Percentiles rank a stretch among this genome's conserved stretches.
Conservation (phyloP, 2,888 invertebrate genomes). For the Perizoma flavofasciatum region DNA sequence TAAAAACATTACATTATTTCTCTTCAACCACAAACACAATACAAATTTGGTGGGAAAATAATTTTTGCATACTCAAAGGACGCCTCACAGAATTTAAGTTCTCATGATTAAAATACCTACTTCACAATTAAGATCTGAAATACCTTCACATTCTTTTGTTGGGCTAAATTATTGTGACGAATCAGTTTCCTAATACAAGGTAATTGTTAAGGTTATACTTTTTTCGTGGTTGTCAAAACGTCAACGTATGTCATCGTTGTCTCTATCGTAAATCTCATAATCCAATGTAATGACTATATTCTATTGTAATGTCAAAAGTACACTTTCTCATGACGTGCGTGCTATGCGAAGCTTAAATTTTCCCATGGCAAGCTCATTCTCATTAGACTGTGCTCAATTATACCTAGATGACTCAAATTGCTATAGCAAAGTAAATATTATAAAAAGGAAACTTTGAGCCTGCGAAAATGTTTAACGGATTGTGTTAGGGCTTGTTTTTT, state of each 20-base stretch:
- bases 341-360: constrained; percentile 11
- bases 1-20: constrained; percentile 13
- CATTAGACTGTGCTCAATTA: constrained; percentile 5
- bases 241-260: constrained; percentile 5
- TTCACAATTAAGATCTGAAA: no score
- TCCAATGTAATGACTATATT: neutral
- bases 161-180: no score
- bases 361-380: constrained; percentile 14
- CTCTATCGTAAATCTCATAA: constrained; percentile 7
- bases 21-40: neutral
- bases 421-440: neutral
- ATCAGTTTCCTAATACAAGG: no score
- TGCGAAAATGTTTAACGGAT: no score
- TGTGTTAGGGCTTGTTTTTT: no score
- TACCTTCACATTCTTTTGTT: no score
- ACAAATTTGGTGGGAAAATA: constrained; percentile 1
- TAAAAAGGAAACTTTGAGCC: no score
- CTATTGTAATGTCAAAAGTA: constrained; percentile 18
- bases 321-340: constrained; percentile 17
- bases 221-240: constrained; percentile 19
- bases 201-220: constrained; percentile 3
- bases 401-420: neutral
- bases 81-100: no score
- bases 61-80: neutral
- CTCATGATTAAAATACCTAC: no score